Percentiles rank a stretch among this genome's conserved stretches.
Evolutionary conservation across 2,113 vertebrate genomes (phyloP).

Genomic region (Phyllopteryx taeniolatus): DNA sequence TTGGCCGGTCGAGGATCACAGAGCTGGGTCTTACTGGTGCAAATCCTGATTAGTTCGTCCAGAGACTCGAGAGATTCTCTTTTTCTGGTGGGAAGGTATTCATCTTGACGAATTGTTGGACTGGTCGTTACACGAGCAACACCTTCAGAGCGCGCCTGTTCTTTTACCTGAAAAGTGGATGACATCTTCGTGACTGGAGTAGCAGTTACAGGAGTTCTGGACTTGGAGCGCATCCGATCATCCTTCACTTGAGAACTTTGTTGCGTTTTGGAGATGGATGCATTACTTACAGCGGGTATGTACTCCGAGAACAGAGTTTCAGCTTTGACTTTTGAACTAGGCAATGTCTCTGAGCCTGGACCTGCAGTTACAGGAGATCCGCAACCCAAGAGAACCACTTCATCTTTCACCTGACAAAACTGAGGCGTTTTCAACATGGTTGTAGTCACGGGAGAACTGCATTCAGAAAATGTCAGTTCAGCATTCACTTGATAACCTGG

Average conservation of each 20-base stretch:
- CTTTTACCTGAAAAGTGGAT: not conserved
- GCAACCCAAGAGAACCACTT: not conserved
- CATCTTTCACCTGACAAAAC: too few species aligned
- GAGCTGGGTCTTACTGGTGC: not conserved
- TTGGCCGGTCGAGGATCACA: not conserved
- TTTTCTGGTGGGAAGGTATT: conserved; percentile 4
- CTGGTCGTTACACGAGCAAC: not conserved
- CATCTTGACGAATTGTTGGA: not conserved
- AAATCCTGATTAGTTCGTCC: not conserved
- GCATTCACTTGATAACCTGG: not conserved
- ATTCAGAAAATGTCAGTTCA: not conserved
- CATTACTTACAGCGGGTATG: not conserved
- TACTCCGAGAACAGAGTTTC: not conserved
- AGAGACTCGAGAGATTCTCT: conserved; percentile 3
- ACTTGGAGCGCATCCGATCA: not conserved
- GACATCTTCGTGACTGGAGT: not conserved
- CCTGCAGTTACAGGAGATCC: not conserved
- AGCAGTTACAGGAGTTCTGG: not conserved
- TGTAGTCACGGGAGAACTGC: not conserved
- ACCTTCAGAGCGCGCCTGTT: not conserved
- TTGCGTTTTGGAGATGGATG: not conserved
- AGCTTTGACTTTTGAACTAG: not conserved
- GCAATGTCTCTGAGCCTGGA: not conserved
- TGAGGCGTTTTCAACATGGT: not conserved
- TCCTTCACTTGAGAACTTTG: not conserved